Percentiles rank a stretch among this genome's conserved stretches.
Conservation (phyloP, 2,113 vertebrate species). For the Oryzias curvinotus region DNA sequence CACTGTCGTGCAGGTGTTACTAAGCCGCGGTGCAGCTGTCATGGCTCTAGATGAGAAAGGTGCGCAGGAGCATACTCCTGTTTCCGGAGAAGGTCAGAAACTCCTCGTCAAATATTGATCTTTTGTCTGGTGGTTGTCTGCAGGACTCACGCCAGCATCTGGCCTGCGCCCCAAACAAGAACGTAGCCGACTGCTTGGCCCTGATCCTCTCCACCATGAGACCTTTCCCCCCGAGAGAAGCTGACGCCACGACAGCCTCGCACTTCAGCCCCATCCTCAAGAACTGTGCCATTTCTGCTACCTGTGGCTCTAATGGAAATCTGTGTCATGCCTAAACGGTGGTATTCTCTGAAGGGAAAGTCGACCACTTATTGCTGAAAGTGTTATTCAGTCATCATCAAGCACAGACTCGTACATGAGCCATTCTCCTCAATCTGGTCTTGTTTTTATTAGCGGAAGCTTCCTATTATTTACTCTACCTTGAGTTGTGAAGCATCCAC, state of each 20-base stretch:
- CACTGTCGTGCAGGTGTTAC: constrained; percentile 93
- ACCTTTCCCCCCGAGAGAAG: constrained; percentile 92
- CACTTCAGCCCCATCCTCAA: constrained; percentile 91
- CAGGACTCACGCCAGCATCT: constrained; percentile 93
- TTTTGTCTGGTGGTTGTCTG: background rate
- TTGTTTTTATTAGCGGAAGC: constrained; percentile 27
- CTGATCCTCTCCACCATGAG: constrained; percentile 99
- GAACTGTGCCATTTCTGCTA: constrained; percentile 88
- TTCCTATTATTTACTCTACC: constrained; percentile 8
- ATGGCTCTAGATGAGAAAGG: constrained; percentile 96
- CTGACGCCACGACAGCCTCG: constrained; percentile 70
- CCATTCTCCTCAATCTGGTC: constrained; percentile 34
- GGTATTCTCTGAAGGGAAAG: constrained; percentile 15
- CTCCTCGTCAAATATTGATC: background rate
- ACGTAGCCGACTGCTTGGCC: constrained; percentile 95
- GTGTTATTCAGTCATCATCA: constrained; percentile 5
- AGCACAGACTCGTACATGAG: constrained; percentile 1
- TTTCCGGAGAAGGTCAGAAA: background rate
- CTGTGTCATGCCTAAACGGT: constrained; percentile 81
- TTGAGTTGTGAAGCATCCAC: constrained; percentile 35
- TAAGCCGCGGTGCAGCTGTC: constrained; percentile 93
- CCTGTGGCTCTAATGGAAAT: constrained; percentile 74
- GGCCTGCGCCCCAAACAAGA: constrained; percentile 97
- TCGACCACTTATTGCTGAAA: constrained; percentile 45
- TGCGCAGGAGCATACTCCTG: constrained; percentile 48